phyloP scores from a whole-genome alignment of 2,888 invertebrate genomes.

The Bembecia ichneumoniformis region DNA sequence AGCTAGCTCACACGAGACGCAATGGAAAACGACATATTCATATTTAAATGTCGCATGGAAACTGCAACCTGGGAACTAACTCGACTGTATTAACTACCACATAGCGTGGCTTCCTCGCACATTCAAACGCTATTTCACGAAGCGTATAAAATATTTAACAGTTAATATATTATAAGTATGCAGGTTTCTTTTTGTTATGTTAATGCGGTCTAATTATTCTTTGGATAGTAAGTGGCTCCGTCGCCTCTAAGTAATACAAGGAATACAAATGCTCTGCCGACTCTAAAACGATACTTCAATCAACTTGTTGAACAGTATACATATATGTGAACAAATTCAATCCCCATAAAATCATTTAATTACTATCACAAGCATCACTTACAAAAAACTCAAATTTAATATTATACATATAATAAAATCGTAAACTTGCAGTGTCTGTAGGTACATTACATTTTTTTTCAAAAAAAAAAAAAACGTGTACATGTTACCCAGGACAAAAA shows the following conservation, averaged over 20 bases:
- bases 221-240: background rate
- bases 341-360: too few relatives aligned
- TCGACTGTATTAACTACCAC: constrained; percentile 28
- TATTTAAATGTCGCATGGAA: constrained; percentile 61
- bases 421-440: too few relatives aligned
- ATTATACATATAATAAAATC: too few relatives aligned
- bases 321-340: too few relatives aligned
- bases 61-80: constrained; percentile 33
- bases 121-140: background rate
- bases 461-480: too few relatives aligned
- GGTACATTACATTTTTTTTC: too few relatives aligned
- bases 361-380: too few relatives aligned
- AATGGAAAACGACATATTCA: constrained; percentile 52
- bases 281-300: too few relatives aligned
- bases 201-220: background rate
- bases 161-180: background rate
- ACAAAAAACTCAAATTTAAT: too few relatives aligned
- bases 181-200: background rate
- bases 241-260: background rate
- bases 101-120: background rate
- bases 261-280: too few relatives aligned
- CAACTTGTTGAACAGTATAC: too few relatives aligned
- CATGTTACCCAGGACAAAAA: too few relatives aligned
- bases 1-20: constrained; percentile 35
- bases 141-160: background rate